These are phyloP conservation scores for Sarotherodon lohbergeri DNA, from an alignment of 2,113 vertebrate genomes.

Conservation along the genomic window DNA sequence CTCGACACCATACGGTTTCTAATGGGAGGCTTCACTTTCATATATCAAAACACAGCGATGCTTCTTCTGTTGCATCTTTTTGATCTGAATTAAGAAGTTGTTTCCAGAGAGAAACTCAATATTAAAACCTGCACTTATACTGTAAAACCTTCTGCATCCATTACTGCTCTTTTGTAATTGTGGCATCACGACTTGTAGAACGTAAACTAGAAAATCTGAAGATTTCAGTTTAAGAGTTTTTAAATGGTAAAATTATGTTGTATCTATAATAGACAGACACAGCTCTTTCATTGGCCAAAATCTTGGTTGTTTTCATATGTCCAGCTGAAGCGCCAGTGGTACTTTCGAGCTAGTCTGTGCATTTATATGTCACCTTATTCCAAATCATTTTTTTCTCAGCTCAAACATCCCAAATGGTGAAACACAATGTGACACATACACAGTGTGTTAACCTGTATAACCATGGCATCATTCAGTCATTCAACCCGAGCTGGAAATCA, in stretches of 20 bases:
- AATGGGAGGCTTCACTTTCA: not conserved
- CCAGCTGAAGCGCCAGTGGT: not conserved
- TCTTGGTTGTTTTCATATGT: not conserved
- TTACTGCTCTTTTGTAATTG: not conserved
- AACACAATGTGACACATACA: not conserved
- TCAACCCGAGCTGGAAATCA: not conserved
- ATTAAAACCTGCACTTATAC: not conserved
- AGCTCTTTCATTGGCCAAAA: not conserved
- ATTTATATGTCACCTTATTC: conserved; percentile 1
- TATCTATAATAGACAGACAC: not conserved
- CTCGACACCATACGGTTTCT: not conserved
- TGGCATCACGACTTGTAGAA: not conserved
- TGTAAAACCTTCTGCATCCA: not conserved
- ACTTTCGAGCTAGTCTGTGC: not conserved
- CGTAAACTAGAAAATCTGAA: not conserved
- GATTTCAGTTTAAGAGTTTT: not conserved
- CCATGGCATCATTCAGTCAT: conserved; percentile 25
- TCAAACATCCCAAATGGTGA: not conserved
- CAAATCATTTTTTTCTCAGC: not conserved
- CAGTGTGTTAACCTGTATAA: not conserved
- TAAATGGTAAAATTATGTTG: not conserved
- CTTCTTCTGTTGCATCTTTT: not conserved
- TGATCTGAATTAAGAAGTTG: not conserved
- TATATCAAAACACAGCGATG: not conserved
- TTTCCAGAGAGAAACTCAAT: not conserved